Conservation (phyloP, 2,888 invertebrate species). For the Hylaea fasciaria region DNA sequence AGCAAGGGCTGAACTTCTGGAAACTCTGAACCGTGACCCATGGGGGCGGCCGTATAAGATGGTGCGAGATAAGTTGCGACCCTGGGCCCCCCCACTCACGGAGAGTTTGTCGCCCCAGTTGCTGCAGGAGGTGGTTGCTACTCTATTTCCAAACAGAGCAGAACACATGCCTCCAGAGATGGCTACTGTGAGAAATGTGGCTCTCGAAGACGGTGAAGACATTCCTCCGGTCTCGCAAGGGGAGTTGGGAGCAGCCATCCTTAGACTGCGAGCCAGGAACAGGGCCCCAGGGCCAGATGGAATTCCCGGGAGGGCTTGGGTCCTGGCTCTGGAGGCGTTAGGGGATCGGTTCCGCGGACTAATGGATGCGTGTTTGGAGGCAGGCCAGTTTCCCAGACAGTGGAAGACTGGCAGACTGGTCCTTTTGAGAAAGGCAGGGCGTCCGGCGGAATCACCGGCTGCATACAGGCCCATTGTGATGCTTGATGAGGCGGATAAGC, state of each 20-base stretch:
- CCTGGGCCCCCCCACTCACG: conserved; percentile 22
- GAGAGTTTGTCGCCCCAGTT: conserved; percentile 1
- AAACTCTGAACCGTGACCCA: conserved; percentile 2
- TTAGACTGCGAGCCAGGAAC: not conserved
- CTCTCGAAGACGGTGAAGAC: not conserved
- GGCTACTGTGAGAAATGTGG: not conserved
- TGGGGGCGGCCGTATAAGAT: conserved; percentile 13
- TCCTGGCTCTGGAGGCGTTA: not conserved
- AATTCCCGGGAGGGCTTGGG: not conserved
- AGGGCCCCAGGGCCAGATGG: not conserved
- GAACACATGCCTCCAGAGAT: not conserved
- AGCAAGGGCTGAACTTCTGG: not conserved
- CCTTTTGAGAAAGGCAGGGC: not conserved
- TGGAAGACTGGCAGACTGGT: not conserved
- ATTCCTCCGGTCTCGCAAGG: not conserved
- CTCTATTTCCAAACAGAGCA: not conserved
- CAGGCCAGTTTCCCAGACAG: not conserved
- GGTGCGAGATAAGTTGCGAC: conserved; percentile 10
- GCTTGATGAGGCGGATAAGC: conserved; percentile 8
- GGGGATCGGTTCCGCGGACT: not conserved
- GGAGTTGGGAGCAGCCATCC: not conserved
- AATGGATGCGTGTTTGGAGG: not conserved
- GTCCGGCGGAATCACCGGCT: conserved; percentile 8
- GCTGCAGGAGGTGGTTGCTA: not conserved
- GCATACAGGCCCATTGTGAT: conserved; percentile 7